Base-by-base conservation (phyloP, 2,797 vertebrate species). In the Nannoperca obscura region DNA sequence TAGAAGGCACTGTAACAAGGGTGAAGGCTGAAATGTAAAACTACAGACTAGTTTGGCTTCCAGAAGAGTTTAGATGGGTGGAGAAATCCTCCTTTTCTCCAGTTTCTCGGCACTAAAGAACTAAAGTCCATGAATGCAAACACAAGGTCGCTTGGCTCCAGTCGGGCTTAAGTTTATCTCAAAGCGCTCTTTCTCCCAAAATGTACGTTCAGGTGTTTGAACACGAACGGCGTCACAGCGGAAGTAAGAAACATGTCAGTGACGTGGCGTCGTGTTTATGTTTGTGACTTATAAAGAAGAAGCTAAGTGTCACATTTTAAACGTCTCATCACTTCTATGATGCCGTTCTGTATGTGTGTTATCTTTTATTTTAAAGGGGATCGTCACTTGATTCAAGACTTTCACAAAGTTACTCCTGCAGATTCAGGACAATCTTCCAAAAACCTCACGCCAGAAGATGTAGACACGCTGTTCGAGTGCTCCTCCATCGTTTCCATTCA, bases 1-100 rank as follows among this genome's bases (percentile, higher is more conserved):
- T n/a, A 36, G 47, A 90, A 93, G 92, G 90, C 91, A 90, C 87
- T 93, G 90, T 15, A 11, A 78, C 17, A 71, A n/a, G 66, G 9
- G 59, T 76, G 40, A 50, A 70, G 58, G 57, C 1, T 71, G 74
- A 77, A 81, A 85, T 80, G 78, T 72, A 62, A 85, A 80, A 66
- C 70, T 78, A 27, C 50, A 27, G 40, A 40, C 22, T 10, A 1
- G 71, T 71, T 66, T 66, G 44, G 54, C 61, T 71, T 53, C 17
- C 14, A 27, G 7, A 9, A 71, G 10, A n/a, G 27, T 52, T 69
- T 27, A 53, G 55, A 69, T 22, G 7, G 7, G 1, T 2, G 13
- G 20, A 68, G 24, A 42, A 62, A 67, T 32, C 38, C 36, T 70
- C 5, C 19, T 36, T 9, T 34, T n/a, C n/a, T 70, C 5, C 32